Conservation (phyloP, 2,113 vertebrate genomes). For the Bambusicola thoracicus region DNA sequence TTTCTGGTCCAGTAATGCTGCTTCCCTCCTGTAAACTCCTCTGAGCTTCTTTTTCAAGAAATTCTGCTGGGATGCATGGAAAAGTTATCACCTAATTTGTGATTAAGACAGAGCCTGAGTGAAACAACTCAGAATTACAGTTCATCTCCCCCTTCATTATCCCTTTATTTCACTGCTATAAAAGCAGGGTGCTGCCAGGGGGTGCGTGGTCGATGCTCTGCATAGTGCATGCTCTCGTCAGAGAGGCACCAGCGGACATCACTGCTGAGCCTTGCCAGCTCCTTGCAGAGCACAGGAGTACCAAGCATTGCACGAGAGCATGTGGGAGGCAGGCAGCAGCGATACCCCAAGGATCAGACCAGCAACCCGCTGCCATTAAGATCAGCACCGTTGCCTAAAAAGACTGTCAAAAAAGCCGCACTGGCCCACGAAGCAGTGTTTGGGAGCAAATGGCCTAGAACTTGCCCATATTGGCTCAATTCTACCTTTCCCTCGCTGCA, state of each 20-base stretch:
- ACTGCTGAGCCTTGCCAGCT: fast-evolving
- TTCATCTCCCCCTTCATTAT: neutral
- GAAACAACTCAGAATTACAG: neutral
- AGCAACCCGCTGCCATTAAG: neutral
- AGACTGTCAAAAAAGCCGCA: neutral
- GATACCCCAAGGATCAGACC: neutral
- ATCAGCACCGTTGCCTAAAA: conserved; percentile 27
- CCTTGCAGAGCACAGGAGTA: fast-evolving
- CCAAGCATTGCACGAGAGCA: fast-evolving
- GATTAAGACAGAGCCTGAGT: neutral
- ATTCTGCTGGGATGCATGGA: neutral
- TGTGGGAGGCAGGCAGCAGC: neutral
- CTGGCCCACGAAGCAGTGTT: neutral
- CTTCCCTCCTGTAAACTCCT: neutral
- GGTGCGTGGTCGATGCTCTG: fast-evolving
- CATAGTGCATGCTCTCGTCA: neutral
- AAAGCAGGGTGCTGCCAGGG: neutral
- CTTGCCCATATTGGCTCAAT: neutral
- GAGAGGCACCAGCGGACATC: fast-evolving
- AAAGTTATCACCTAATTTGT: neutral
- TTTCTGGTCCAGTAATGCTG: neutral
- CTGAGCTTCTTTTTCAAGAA: neutral
- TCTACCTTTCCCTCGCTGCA: neutral
- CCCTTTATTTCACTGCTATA: neutral
- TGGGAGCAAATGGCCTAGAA: conserved; percentile 43